phyloP scores from a whole-genome alignment of 1,140 invertebrate genomes.

The Mylabris phalerata region DNA sequence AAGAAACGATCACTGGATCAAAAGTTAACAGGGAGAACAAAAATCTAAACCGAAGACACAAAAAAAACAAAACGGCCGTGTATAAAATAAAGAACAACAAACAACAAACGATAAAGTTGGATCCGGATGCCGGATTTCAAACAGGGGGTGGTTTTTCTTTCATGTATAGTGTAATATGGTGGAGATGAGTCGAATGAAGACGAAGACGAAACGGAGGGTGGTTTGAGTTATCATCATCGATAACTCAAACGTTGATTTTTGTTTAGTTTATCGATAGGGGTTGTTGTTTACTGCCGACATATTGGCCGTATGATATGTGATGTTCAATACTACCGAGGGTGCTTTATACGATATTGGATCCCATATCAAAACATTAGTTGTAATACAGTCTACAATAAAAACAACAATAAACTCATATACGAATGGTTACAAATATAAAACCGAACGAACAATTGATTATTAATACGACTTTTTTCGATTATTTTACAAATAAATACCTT shows the following conservation, averaged over 20 bases:
- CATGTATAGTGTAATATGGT: slow-evolving; percentile 6
- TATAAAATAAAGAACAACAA: too few species aligned
- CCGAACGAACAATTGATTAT: too few species aligned
- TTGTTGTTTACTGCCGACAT: slow-evolving; percentile 26
- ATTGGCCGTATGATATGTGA: slow-evolving; percentile 13
- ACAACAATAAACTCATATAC: background rate
- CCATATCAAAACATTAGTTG: slow-evolving; percentile 20
- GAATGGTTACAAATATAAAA: too few species aligned
- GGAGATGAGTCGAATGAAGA: background rate
- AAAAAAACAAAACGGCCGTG: too few species aligned
- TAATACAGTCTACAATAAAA: slow-evolving; percentile 6
- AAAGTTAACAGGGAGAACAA: too few species aligned
- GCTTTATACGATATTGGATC: slow-evolving; percentile 30
- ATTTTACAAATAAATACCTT: too few species aligned
- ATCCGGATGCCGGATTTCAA: too few species aligned
- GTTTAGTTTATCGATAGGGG: slow-evolving; percentile 24
- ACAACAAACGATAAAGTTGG: too few species aligned
- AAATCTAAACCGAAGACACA: too few species aligned
- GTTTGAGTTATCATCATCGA: slow-evolving; percentile 5
- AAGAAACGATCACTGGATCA: slow-evolving; percentile 16
- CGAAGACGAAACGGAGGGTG: background rate
- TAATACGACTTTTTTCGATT: too few species aligned
- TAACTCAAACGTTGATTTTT: slow-evolving; percentile 19
- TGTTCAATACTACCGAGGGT: slow-evolving; percentile 18
- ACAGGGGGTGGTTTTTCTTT: slow-evolving; percentile 4